Evolutionary conservation across 2,888 invertebrate genomes (phyloP).

Genomic region (Xanthorhoe spadicearia): DNA sequence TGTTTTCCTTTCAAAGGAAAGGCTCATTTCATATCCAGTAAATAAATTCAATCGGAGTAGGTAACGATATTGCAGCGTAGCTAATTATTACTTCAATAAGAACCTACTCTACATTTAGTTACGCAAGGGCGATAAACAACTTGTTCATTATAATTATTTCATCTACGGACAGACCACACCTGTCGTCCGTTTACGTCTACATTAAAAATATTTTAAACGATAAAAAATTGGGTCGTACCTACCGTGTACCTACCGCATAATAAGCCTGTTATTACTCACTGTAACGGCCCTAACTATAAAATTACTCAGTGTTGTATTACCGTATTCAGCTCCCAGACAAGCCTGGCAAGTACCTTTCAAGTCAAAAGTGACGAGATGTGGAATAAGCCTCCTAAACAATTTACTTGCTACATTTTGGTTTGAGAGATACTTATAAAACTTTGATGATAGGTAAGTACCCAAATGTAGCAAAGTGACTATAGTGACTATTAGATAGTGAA

Average conservation of each 20-base stretch:
- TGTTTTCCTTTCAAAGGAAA: constrained; percentile 24
- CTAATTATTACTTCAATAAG: constrained; percentile 33
- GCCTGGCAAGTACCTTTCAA: not conserved
- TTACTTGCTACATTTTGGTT: not conserved
- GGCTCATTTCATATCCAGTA: constrained; percentile 34
- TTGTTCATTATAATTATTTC: constrained; percentile 46
- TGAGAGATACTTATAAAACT: too few species aligned
- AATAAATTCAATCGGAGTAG: constrained; percentile 28
- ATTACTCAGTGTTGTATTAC: constrained; percentile 52
- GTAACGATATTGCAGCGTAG: constrained; percentile 28
- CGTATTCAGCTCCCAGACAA: constrained; percentile 18
- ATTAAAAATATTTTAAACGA: constrained; percentile 25
- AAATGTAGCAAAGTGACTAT: too few species aligned
- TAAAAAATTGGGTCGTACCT: constrained; percentile 44
- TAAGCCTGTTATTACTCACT: constrained; percentile 42
- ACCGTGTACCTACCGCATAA: constrained; percentile 52
- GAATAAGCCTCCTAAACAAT: not conserved
- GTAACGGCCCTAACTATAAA: constrained; percentile 48
- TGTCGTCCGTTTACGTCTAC: constrained; percentile 36
- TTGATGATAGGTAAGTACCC: too few species aligned
- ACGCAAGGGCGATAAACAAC: constrained; percentile 42
- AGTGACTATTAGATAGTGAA: too few species aligned
- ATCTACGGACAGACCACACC: constrained; percentile 48
- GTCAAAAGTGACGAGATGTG: too few species aligned
- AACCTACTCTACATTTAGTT: constrained; percentile 39